Conservation (phyloP, 2,113 vertebrate species). For the Drymodes brunneopygia region DNA sequence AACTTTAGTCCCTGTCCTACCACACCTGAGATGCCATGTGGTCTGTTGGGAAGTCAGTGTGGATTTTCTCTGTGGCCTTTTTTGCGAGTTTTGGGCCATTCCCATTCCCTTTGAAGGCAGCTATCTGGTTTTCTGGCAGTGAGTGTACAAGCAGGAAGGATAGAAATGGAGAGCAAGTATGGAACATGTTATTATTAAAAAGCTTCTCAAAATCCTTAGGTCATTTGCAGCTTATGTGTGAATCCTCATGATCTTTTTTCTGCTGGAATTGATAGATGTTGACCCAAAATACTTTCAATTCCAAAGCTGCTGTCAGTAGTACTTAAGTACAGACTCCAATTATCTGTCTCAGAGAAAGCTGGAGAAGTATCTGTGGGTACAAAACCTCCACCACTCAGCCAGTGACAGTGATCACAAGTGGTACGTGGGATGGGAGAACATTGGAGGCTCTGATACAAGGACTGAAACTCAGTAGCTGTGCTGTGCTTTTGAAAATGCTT, state of each 20-base stretch:
- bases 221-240: not conserved
- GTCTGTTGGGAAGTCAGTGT: not conserved
- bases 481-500: slow-evolving; percentile 1
- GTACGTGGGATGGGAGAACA: not conserved
- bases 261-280: not conserved
- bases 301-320: not conserved
- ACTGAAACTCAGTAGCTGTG: not conserved
- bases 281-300: not conserved
- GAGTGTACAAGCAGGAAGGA: not conserved
- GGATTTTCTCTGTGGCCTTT: not conserved
- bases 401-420: not conserved
- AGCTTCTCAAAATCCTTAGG: not conserved
- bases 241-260: not conserved
- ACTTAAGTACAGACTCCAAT: not conserved
- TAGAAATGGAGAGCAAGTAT: not conserved
- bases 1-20: not conserved
- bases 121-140: not conserved
- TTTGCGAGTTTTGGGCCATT: not conserved
- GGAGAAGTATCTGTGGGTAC: not conserved
- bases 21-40: not conserved
- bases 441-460: not conserved
- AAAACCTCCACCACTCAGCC: not conserved
- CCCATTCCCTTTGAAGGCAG: not conserved
- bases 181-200: not conserved
- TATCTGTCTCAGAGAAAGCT: not conserved